Evolutionary conservation across 2,113 vertebrate species (phyloP).

Genomic region (Psettodes erumei): DNA sequence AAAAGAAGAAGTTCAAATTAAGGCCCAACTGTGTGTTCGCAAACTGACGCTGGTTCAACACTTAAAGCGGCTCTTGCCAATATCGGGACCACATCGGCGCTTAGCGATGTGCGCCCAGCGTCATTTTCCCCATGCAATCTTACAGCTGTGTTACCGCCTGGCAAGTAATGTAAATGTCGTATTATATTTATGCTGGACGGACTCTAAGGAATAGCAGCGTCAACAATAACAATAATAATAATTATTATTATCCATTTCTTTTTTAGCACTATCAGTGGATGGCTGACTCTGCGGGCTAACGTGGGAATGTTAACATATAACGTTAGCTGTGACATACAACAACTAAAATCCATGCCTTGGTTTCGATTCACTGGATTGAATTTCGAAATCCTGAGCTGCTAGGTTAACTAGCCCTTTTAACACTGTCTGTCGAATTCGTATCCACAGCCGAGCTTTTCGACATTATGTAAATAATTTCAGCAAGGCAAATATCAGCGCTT

Average conservation of each 20-base stretch:
- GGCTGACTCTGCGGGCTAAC: conserved; percentile 12
- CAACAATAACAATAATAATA: too few relatives aligned
- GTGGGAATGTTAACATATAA: conserved; percentile 24
- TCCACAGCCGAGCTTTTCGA: not conserved
- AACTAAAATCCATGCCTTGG: conserved; percentile 16
- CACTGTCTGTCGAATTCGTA: not conserved
- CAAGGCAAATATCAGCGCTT: not conserved
- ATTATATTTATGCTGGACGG: not conserved
- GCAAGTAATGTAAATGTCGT: not conserved
- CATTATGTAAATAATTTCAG: conserved; percentile 21
- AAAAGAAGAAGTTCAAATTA: conserved; percentile 51
- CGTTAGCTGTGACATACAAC: not conserved
- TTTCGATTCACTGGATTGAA: conserved; percentile 40
- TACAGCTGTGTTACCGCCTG: not conserved
- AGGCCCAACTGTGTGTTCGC: conserved; percentile 8
- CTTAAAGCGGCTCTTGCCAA: conserved; percentile 49
- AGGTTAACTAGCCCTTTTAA: not conserved
- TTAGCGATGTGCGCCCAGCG: too few relatives aligned
- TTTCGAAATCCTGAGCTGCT: not conserved
- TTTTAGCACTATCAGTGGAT: not conserved
- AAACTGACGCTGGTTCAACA: not conserved
- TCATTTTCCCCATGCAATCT: not conserved
- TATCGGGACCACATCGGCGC: conserved; percentile 11
- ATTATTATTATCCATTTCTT: not conserved
- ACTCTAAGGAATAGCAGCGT: not conserved